A percentile compares a stretch with the other conserved stretches of the same genome.
phyloP scores from a whole-genome alignment of 2,888 invertebrate species.

The Apotomis turbidana region DNA sequence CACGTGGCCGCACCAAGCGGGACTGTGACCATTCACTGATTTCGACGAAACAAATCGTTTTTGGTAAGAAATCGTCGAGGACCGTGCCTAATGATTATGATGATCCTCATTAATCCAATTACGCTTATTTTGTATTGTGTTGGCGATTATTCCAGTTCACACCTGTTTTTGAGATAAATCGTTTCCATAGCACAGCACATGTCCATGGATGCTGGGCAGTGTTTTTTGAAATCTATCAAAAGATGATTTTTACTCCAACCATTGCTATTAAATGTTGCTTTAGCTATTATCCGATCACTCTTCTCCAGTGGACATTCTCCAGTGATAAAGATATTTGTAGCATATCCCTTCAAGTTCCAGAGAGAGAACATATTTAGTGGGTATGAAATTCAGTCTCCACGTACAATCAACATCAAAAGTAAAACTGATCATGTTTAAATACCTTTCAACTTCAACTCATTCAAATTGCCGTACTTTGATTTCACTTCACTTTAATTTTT shows the following conservation, averaged over 20 bases:
- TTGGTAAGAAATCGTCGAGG: conserved; percentile 26
- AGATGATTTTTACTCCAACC: too few species aligned
- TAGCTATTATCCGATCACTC: neutral
- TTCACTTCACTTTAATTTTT: too few species aligned
- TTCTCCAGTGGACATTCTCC: neutral
- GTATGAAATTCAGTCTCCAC: too few species aligned
- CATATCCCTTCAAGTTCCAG: neutral
- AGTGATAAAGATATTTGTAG: neutral
- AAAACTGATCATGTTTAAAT: too few species aligned
- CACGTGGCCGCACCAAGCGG: conserved; percentile 67
- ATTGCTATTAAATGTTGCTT: too few species aligned
- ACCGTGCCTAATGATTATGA: conserved; percentile 17
- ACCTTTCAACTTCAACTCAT: too few species aligned
- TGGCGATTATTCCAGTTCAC: neutral
- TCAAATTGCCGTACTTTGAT: too few species aligned
- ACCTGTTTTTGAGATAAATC: neutral
- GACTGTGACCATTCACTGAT: conserved; percentile 42
- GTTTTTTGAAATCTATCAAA: too few species aligned
- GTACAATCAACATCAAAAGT: too few species aligned
- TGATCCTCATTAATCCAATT: conserved; percentile 11
- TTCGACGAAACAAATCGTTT: conserved; percentile 34
- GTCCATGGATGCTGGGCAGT: too few species aligned
- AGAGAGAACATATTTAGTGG: too few species aligned
- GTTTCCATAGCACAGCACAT: too few species aligned
- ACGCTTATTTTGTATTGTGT: neutral